phyloP scores from a whole-genome alignment of 2,797 vertebrate genomes.

The Takifugu rubripes region DNA sequence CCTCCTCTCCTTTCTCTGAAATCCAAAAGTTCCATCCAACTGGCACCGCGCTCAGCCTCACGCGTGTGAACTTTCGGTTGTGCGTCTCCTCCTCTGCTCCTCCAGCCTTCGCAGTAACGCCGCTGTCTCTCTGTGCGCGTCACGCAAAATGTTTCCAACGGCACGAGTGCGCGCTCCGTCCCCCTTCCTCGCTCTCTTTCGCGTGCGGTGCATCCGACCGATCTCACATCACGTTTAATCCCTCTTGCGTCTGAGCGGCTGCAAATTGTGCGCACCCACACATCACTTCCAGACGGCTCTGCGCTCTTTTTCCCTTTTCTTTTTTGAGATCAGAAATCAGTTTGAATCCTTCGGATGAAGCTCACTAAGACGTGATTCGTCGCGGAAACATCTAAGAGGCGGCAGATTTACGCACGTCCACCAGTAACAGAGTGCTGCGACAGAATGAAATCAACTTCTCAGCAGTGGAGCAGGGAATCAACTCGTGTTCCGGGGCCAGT shows the following conservation, averaged over 20 bases:
- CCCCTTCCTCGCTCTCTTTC: conserved; percentile 29
- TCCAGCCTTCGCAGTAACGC: conserved; percentile 47
- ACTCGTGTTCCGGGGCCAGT: conserved; percentile 14
- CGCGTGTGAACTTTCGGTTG: conserved; percentile 56
- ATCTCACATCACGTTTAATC: conserved; percentile 28
- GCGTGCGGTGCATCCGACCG: conserved; percentile 34
- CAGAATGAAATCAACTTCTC: conserved; percentile 41
- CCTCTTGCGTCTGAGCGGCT: conserved; percentile 23
- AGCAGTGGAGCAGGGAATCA: conserved; percentile 14
- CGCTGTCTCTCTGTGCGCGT: conserved; percentile 57
- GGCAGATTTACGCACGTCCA: conserved; percentile 38
- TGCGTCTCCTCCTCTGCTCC: conserved; percentile 41
- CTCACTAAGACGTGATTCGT: conserved; percentile 10
- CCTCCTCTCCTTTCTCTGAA: conserved; percentile 12
- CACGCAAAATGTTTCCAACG: conserved; percentile 43
- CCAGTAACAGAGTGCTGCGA: conserved; percentile 6
- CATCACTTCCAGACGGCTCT: background rate
- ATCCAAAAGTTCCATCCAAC: conserved; percentile 39
- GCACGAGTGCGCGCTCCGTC: conserved; percentile 62
- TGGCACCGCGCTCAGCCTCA: conserved; percentile 11
- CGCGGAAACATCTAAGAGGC: background rate
- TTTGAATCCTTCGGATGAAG: conserved; percentile 6
- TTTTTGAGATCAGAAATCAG: background rate
- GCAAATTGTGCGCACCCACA: conserved; percentile 12
- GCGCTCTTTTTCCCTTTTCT: background rate